Conservation (phyloP, 1,140 invertebrate species). For the Rhagoletis zephyria region DNA sequence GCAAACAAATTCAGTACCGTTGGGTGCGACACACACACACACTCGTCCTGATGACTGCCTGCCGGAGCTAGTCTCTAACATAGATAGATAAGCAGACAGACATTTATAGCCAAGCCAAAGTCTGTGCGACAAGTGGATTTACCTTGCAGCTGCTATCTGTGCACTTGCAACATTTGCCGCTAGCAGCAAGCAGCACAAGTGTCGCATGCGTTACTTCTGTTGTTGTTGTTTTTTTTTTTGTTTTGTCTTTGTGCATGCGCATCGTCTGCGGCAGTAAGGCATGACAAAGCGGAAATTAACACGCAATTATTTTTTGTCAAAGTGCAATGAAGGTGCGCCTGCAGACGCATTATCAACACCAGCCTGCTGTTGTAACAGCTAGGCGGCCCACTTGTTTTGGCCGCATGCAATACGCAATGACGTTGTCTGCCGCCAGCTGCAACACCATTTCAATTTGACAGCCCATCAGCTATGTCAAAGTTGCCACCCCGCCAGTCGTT, state of each 20-base stretch:
- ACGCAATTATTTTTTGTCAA: conserved; percentile 24
- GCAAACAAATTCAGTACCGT: not conserved
- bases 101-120: not conserved
- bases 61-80: not conserved
- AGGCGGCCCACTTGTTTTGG: conserved; percentile 23
- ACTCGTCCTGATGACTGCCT: too few relatives aligned
- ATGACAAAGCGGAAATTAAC: conserved; percentile 50
- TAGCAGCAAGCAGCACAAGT: too few relatives aligned
- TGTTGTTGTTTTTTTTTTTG: not conserved
- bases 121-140: conserved; percentile 6
- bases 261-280: conserved; percentile 10
- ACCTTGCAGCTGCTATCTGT: not conserved
- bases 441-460: conserved; percentile 42
- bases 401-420: not conserved
- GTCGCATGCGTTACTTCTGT: not conserved
- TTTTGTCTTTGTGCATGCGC: not conserved
- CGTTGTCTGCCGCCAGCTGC: not conserved
- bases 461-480: conserved; percentile 20
- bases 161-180: conserved; percentile 21
- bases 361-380: not conserved
- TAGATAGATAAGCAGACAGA: not conserved
- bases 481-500: not conserved
- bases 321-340: not conserved
- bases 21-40: not conserved
- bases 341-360: conserved; percentile 41